Conservation (phyloP, 2,888 invertebrate species). For the Ecliptopera silaceata region DNA sequence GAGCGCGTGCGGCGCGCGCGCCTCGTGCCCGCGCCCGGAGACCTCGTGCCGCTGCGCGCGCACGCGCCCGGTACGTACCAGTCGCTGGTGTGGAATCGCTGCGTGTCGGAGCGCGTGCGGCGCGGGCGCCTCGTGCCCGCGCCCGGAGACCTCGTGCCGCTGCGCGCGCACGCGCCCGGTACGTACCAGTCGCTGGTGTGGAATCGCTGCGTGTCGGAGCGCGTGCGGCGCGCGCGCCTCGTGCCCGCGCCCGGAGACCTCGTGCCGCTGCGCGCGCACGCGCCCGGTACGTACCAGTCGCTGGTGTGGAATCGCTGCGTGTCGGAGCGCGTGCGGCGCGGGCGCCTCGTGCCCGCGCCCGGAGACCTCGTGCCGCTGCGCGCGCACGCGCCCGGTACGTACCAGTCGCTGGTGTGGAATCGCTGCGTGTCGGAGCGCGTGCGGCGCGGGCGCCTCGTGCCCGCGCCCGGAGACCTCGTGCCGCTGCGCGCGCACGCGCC, state of each 20-base stretch:
- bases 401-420: conserved; percentile 90
- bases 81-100: not conserved
- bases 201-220: too few relatives aligned
- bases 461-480: conserved; percentile 79
- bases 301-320: too few relatives aligned
- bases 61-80: not conserved
- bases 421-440: too few relatives aligned
- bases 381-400: conserved; percentile 82
- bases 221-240: not conserved
- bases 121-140: conserved; percentile 75
- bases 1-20: too few relatives aligned
- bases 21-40: not conserved
- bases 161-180: conserved; percentile 18
- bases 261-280: conserved; percentile 43
- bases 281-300: too few relatives aligned
- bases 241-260: conserved; percentile 1
- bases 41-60: not conserved
- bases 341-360: not conserved
- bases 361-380: not conserved
- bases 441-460: conserved; percentile 75
- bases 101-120: too few relatives aligned
- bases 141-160: conserved; percentile 90
- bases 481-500: not conserved
- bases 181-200: too few relatives aligned
- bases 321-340: too few relatives aligned